Evolutionary conservation across 2,113 vertebrate species (phyloP), one percentile per base, ranked within the genome.

Genomic region (Setophaga coronata): DNA sequence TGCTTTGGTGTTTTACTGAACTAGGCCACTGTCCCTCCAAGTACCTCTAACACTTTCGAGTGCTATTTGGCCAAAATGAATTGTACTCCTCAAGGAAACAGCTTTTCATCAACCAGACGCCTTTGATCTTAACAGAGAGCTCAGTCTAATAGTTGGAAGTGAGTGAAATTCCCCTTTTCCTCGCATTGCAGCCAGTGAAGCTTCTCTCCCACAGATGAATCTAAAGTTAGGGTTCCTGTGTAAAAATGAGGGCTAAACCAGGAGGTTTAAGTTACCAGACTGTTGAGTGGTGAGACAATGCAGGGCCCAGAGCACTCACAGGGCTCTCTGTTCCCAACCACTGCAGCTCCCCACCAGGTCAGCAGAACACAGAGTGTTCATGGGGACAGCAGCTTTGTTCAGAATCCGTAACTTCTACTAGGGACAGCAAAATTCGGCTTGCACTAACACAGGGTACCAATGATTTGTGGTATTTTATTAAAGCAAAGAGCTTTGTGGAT

Each of bases 401-500:
- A 3, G 34, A 80, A 50, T 13, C 19, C 18, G 28, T 28, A 66
- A 48, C 36, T 77, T 83, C 28, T n/a, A 70, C 47, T 62, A 10
- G 18, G 29, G 42, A 17, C 38, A 70, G 82, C 29, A 95, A 86
- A 80, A 88, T 18, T 31, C 2, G 12, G 9, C 29, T 89, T 8
- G 3, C 48, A 26, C 29, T 93, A 66, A 73, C 73, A 72, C 10
- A 53, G 31, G 58, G 21, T 80, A n/a, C n/a, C n/a, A 58, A 69
- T 53, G 19, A 53, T 60, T 42, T 67, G 26, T 43, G 17, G 31
- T 76, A 34, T 71, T 86, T 81, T 84, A 31, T 61, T 69, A 72
- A 76, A 87, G 14, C 26, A 64, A 61, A 93, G 50, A 66, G 24
- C 29, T 77, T 81, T 94, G 56, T 71, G 48, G 69, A 60, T 87